Evolutionary conservation across 2,797 vertebrate genomes (phyloP), one percentile per base, ranked within the genome.

Genomic region (Crax fasciolata): DNA sequence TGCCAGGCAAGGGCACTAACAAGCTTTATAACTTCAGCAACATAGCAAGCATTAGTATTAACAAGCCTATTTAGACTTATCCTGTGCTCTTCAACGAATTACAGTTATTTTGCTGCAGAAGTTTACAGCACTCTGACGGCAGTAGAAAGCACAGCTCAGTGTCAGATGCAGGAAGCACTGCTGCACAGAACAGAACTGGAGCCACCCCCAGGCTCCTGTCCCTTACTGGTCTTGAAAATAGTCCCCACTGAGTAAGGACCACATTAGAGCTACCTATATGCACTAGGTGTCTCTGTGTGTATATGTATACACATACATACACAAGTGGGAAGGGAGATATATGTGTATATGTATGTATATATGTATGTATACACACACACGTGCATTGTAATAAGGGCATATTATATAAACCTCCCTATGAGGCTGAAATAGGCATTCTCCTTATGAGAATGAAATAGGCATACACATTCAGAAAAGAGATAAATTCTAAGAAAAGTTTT

Each of bases 31-130:
- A 91, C 61, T 91, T 89, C 76, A 87, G 65, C 44, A 51, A 87
- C 77, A n/a, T 13, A 87, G 32, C 19, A 61, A 80, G 18, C 43
- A 75, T 83, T 77, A 87, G 85, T 83, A 95, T 81, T 84, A 90
- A 92, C 46, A 87, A 85, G 68, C 30, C 87, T 54, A 82, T 89
- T 74, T 80, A 68, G 32, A 54, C 65, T 84, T 89, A 41, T n/a
- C 85, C 87, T 76, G 85, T 48, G 49, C 5, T 89, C 30, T 57
- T 90, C 49, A 85, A 66, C 55, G 43, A 93, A 79, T 57, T 51
- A 16, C 89, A 83, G 52, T 80, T 91, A 35, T 85, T 62, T 93
- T 61, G 91, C 62, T 63, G 51, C 11, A 84, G 30, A 91, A 51
- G 73, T 70, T 78, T 41, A 39, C 35, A 81, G 87, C 59, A 73